Conservation (phyloP, 23 tunicate genomes). For the Ciona savignyi region DNA sequence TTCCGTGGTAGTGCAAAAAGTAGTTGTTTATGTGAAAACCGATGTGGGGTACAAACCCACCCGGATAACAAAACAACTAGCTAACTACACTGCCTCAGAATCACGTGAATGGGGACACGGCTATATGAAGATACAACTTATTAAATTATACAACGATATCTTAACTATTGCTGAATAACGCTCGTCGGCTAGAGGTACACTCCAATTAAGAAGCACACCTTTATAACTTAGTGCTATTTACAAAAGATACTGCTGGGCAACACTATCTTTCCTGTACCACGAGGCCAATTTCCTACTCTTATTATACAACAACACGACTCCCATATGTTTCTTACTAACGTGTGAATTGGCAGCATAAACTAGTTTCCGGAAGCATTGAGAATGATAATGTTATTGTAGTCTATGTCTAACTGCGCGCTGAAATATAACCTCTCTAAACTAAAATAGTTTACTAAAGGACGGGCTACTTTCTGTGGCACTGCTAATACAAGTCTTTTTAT, state of each 20-base stretch:
- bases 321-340: not conserved
- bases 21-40: conserved; percentile 36
- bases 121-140: too few species aligned
- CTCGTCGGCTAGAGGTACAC: too few species aligned
- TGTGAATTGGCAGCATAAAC: not conserved
- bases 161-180: too few species aligned
- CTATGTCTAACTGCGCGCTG: not conserved
- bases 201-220: too few species aligned
- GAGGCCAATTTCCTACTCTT: not conserved
- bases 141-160: too few species aligned
- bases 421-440: not conserved
- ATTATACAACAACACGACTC: not conserved
- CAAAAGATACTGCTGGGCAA: not conserved
- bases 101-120: conserved; percentile 75
- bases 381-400: too few species aligned
- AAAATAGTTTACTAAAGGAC: too few species aligned
- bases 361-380: too few species aligned
- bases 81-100: conserved; percentile 99
- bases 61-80: conserved; percentile 57
- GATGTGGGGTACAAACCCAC: not conserved
- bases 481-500: too few species aligned
- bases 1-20: conserved; percentile 94
- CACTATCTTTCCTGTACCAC: not conserved
- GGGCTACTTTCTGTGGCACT: too few species aligned
- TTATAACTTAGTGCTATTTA: too few species aligned